Base-by-base conservation (phyloP, 2,113 vertebrate genomes). In the Anolis carolinensis region DNA sequence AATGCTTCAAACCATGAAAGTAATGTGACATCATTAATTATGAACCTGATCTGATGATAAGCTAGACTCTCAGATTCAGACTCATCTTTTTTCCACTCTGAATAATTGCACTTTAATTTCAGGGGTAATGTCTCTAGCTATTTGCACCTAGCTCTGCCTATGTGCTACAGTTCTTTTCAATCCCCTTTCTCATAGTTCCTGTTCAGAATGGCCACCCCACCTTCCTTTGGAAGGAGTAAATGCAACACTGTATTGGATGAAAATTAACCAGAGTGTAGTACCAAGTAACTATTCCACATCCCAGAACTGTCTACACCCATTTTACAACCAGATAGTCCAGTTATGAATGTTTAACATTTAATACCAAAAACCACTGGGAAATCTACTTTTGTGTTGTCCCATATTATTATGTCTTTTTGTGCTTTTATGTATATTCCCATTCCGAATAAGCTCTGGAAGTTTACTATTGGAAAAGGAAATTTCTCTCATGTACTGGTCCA, bases 11-110 rank as follows among this genome's bases (percentile, higher is more conserved):
- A 21, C 55, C 23, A 16, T 6, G 34, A 83, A 44, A 82, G 88
- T 86, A 83, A 80, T 75, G 73, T 59, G 52, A 89, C 89, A 73
- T 59, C 36, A 44, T n/a, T 30, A 70, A 79, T 36, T 79, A 36
- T 50, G 44, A 92, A 83, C 7, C 3, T 0, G 55, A 59, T 7
- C 87, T 77, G 32, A 86, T 80, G 86, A 92, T 89, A 68, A 94
- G 21, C 25, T 27, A 44, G 44, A 39, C 0, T 87, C 55, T 63
- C 79, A 88, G 83, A 48, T 25, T 55, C 32, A 79, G 50, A 32
- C 32, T 36, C 21, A 59, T 39, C 21, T 52, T 21, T 39, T 32
- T 44, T 25, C 25, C 67, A 30, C 50, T 13, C 50, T 36, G 71
- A 73, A 59, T 70, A 68, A 68, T 20, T 44, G 14, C 32, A 67